Evolutionary conservation across 2,113 vertebrate species (phyloP).

Genomic region (Lichenostomus cassidix): DNA sequence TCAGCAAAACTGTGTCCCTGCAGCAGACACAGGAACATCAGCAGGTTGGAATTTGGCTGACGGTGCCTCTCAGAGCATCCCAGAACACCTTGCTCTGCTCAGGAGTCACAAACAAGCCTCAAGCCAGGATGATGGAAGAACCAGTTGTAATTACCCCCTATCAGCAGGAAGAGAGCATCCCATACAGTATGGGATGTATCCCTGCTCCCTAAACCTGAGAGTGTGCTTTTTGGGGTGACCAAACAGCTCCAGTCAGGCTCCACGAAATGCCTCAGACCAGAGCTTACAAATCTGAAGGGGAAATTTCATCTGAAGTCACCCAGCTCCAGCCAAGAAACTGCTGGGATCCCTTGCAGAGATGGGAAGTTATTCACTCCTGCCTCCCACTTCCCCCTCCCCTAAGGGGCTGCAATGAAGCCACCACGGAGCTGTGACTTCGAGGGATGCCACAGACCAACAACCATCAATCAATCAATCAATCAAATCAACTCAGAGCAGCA

Average conservation of each 20-base stretch:
- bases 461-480: background rate
- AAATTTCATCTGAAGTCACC: background rate
- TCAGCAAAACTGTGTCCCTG: background rate
- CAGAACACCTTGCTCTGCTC: background rate
- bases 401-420: background rate
- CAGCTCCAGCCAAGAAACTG: background rate
- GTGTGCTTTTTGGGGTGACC: background rate
- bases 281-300: background rate
- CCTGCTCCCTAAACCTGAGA: background rate
- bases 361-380: background rate
- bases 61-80: background rate
- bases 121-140: background rate
- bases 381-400: background rate
- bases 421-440: accelerated
- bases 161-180: background rate
- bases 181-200: accelerated
- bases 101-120: background rate
- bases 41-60: background rate
- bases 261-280: background rate
- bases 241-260: background rate
- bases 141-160: background rate
- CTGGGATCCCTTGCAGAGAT: background rate
- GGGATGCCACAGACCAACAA: background rate
- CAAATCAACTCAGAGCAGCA: background rate
- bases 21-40: background rate